phyloP scores from a whole-genome alignment of 2,113 vertebrate species.

The Probosciger aterrimus region DNA sequence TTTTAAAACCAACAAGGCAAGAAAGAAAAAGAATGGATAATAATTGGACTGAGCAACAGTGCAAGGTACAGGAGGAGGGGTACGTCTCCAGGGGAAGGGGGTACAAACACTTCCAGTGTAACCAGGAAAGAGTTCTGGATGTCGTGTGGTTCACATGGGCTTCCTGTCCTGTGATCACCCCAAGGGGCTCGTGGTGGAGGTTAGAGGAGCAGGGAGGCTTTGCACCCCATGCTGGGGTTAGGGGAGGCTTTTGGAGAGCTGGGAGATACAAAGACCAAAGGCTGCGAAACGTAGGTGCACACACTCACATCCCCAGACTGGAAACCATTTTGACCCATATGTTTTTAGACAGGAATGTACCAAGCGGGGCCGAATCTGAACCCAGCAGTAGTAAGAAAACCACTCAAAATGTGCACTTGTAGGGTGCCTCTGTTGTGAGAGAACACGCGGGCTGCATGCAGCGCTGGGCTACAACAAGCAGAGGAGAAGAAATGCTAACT shows the following conservation, averaged over 20 bases:
- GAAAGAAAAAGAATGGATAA: fast-evolving
- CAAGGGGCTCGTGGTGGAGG: fast-evolving
- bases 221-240: too few relatives aligned
- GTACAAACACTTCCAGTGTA: fast-evolving
- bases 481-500: background rate
- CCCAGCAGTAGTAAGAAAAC: background rate
- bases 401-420: fast-evolving
- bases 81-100: fast-evolving
- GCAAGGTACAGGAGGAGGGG: background rate
- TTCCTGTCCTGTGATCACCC: background rate
- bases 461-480: background rate
- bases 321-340: fast-evolving
- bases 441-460: background rate
- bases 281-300: fast-evolving
- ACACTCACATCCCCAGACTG: background rate
- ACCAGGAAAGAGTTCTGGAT: background rate
- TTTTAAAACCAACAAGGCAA: background rate
- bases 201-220: background rate
- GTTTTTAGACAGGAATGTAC: background rate
- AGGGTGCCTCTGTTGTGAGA: background rate
- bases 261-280: background rate
- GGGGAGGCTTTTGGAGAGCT: too few relatives aligned
- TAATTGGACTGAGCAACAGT: too few relatives aligned
- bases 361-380: background rate
- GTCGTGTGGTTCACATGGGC: too few relatives aligned